Conservation (phyloP, 2,888 invertebrate genomes). For the Diarsia mendica region DNA sequence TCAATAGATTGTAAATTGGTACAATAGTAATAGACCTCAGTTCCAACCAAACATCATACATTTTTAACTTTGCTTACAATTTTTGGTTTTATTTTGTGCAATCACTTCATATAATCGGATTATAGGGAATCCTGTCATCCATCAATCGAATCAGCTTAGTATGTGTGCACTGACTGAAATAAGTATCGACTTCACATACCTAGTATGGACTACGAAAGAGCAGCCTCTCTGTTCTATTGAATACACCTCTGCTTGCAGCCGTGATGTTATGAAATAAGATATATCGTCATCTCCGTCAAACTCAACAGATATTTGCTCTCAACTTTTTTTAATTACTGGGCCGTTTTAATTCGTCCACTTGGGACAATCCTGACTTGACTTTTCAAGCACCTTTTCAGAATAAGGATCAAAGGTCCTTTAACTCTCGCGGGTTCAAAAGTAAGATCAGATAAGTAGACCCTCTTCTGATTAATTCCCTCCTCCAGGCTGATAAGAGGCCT, state of each 20-base stretch:
- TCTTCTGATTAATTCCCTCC: conserved; percentile 55
- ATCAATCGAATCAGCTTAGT: conserved; percentile 4
- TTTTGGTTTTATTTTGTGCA: too few species aligned
- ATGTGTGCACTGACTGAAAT: background rate
- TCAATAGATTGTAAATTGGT: too few species aligned
- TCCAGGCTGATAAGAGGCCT: conserved; percentile 54
- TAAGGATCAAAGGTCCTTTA: conserved; percentile 25
- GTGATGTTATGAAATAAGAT: background rate
- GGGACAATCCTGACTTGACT: conserved; percentile 10
- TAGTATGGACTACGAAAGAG: background rate
- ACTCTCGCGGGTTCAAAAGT: conserved; percentile 39
- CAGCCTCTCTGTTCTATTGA: too few species aligned
- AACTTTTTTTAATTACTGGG: conserved; percentile 22
- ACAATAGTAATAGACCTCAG: too few species aligned
- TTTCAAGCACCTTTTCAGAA: conserved; percentile 30
- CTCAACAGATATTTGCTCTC: background rate
- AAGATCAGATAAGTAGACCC: conserved; percentile 57
- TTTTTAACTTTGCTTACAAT: too few species aligned
- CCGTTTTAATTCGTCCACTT: conserved; percentile 22
- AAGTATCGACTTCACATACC: background rate
- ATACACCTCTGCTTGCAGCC: too few species aligned
- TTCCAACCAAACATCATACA: too few species aligned
- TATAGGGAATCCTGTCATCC: too few species aligned
- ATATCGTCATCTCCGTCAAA: background rate
- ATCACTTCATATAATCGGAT: background rate